Evolutionary conservation across 1,140 invertebrate species (phyloP).

Genomic region (Metopolophium dirhodum): DNA sequence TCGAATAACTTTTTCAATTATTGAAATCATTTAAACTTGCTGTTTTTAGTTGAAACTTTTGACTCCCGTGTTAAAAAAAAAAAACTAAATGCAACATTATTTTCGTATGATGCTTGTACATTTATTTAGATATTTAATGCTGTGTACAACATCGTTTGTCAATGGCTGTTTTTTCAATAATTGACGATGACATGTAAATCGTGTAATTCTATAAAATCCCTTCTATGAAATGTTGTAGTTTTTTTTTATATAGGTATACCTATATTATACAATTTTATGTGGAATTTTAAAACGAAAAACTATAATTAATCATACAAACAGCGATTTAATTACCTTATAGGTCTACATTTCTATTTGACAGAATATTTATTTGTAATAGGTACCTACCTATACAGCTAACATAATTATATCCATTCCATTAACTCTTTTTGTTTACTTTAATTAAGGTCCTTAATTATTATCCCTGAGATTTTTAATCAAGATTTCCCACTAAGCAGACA

Average conservation of each 20-base stretch:
- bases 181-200: neutral
- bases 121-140: neutral
- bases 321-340: neutral
- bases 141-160: neutral
- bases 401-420: neutral
- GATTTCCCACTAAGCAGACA: neutral
- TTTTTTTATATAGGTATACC: neutral
- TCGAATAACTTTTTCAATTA: conserved; percentile 57
- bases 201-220: neutral
- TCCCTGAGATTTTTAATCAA: neutral
- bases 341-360: neutral
- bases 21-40: conserved; percentile 50
- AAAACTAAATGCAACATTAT: neutral
- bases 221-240: neutral
- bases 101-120: neutral
- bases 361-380: neutral
- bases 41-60: neutral
- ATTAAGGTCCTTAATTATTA: neutral
- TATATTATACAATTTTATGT: neutral
- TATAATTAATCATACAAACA: neutral
- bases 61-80: neutral
- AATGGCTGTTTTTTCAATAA: neutral
- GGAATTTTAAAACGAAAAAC: neutral
- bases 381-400: neutral
- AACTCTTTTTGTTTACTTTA: neutral